Conservation (phyloP, 2,113 vertebrate species). For the Aspidoscelis tigris region DNA sequence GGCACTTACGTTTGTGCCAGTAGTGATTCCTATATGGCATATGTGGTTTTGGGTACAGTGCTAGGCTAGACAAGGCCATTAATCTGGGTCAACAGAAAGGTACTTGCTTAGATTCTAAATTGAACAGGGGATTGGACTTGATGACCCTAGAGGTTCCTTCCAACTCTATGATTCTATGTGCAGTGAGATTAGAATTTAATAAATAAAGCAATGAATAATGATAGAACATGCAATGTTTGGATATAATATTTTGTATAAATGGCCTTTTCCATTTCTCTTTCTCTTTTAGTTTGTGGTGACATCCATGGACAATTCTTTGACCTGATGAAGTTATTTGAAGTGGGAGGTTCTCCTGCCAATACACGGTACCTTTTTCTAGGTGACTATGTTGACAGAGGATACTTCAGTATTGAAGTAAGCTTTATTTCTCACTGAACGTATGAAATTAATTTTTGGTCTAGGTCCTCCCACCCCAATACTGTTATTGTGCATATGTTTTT, state of each 20-base stretch:
- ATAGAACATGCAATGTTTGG: background rate
- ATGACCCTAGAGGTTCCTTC: no score
- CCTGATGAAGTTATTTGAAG: conserved; percentile 99
- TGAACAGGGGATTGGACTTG: no score
- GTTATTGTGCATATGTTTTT: background rate
- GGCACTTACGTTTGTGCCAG: background rate
- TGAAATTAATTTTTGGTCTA: conserved; percentile 23
- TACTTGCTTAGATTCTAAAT: background rate
- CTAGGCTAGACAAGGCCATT: background rate
- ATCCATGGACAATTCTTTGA: conserved; percentile 99
- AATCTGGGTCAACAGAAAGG: background rate
- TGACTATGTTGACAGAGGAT: conserved; percentile 99
- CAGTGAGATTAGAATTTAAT: background rate
- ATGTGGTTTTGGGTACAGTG: no score
- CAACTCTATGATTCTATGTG: background rate
- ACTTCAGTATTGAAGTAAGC: conserved; percentile 99
- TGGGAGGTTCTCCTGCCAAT: conserved; percentile 96
- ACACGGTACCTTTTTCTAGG: conserved; percentile 99
- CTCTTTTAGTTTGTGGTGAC: conserved; percentile 92
- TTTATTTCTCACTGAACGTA: conserved; percentile 16
- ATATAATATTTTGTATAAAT: conserved; percentile 27
- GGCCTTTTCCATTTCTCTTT: conserved; percentile 44
- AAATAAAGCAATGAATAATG: background rate
- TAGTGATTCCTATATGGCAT: no score
- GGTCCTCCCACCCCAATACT: background rate